Evolutionary conservation across 2,797 vertebrate genomes (phyloP), one percentile per base, ranked within the genome.

Genomic region (Adelosebastes latens): DNA sequence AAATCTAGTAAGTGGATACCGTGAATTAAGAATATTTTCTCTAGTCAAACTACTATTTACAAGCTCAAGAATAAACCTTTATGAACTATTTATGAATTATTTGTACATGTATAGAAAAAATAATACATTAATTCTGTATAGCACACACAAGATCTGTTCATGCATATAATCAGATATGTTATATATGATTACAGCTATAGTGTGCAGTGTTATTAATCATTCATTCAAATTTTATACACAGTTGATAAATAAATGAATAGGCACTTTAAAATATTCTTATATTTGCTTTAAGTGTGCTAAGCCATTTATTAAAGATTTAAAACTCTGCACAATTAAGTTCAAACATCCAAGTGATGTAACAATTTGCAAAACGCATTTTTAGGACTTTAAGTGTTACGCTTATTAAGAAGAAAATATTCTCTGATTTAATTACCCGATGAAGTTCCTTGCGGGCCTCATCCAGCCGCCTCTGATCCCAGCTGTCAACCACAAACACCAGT

Each of bases 401-500:
- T 6, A 20, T 5, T 29, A 34, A 46, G 9, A 42, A 55, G 11
- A 1, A 14, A 65, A 64, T n/a, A 53, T 65, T 55, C 0, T 61
- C 8, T 62, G 9, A 16, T 76, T 63, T 46, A 65, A 13, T 89
- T 92, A 95, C 94, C 92, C 87, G 83, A 67, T 96, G 95, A 3
- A 99, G 95, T 79, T 97, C 97, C 69, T 87, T 95, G 79, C 93
- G 92, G 8, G 98, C 95, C 69, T 96, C 97, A 0, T 96, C 95
- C 82, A 99, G 80, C 2, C 96, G 90, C 5, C 0, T 72, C 24
- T 82, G 84, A 79, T 99, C 96, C 0, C 94, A 86, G 85, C 97
- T 97, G 89, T 98, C 97, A 2, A 98, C 93, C 72, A 97, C 96
- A 5, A 97, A 98, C 82, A 99, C 77, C 8, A 98, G 94, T 29